Evolutionary conservation across 2,113 vertebrate species (phyloP).

Genomic region (Limanda limanda): DNA sequence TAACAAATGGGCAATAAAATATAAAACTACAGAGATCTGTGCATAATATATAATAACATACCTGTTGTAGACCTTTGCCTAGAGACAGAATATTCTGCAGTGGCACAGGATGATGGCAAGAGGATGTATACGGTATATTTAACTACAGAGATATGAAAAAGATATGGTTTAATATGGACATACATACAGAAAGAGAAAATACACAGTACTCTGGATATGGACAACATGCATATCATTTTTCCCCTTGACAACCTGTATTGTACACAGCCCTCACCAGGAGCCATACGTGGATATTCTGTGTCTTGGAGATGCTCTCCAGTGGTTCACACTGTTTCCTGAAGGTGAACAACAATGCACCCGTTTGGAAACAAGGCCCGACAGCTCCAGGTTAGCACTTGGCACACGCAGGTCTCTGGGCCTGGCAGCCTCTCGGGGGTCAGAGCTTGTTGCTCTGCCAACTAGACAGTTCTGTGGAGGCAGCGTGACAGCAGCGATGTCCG

Average conservation of each 20-base stretch:
- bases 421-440: conserved; percentile 60
- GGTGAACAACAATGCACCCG: too few species aligned
- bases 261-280: not conserved
- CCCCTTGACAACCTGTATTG: not conserved
- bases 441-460: conserved; percentile 55
- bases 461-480: conserved; percentile 42
- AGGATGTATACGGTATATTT: too few species aligned
- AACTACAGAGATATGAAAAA: too few species aligned
- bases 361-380: conserved; percentile 5
- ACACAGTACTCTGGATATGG: too few species aligned
- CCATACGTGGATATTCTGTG: not conserved
- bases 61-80: too few species aligned
- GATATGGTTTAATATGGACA: too few species aligned
- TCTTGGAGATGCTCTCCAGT: conserved; percentile 12
- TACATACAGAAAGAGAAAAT: too few species aligned
- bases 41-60: too few species aligned
- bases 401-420: conserved; percentile 17
- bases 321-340: conserved; percentile 15
- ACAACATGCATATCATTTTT: too few species aligned
- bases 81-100: too few species aligned
- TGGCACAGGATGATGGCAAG: too few species aligned
- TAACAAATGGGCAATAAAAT: not conserved
- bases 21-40: too few species aligned
- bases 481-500: conserved; percentile 47
- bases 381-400: conserved; percentile 54